Conservation (phyloP, 2,113 vertebrate genomes). For the Ahaetulla prasina region DNA sequence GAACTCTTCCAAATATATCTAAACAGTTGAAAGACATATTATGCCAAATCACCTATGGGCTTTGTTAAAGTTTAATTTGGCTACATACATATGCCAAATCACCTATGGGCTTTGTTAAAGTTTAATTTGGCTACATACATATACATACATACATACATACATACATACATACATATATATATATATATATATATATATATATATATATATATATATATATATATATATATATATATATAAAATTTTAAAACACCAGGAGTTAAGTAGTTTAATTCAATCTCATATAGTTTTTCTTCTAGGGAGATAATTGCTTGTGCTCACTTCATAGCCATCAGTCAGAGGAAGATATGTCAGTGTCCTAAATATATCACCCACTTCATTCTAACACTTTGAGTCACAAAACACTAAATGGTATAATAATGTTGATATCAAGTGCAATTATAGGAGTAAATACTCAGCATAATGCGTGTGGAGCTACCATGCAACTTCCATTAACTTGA, state of each 20-base stretch:
- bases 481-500: conserved; percentile 15
- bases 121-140: too few relatives aligned
- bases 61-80: conserved; percentile 18
- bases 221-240: too few relatives aligned
- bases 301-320: conserved; percentile 18
- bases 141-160: too few relatives aligned
- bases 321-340: neutral
- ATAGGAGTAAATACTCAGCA: neutral
- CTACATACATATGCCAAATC: too few relatives aligned
- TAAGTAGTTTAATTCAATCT: conserved; percentile 9
- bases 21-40: conserved; percentile 1
- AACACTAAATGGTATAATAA: conserved; percentile 18
- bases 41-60: neutral
- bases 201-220: too few relatives aligned
- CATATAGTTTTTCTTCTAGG: neutral
- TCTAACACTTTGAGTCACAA: neutral
- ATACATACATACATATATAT: neutral
- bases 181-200: neutral
- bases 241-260: neutral
- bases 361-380: neutral
- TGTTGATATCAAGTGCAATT: conserved; percentile 23
- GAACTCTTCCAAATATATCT: neutral
- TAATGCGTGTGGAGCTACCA: conserved; percentile 4
- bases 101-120: too few relatives aligned
- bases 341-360: neutral